Evolutionary conservation across 1,140 invertebrate genomes (phyloP).

Genomic region (Thaumetopoea pityocampa): DNA sequence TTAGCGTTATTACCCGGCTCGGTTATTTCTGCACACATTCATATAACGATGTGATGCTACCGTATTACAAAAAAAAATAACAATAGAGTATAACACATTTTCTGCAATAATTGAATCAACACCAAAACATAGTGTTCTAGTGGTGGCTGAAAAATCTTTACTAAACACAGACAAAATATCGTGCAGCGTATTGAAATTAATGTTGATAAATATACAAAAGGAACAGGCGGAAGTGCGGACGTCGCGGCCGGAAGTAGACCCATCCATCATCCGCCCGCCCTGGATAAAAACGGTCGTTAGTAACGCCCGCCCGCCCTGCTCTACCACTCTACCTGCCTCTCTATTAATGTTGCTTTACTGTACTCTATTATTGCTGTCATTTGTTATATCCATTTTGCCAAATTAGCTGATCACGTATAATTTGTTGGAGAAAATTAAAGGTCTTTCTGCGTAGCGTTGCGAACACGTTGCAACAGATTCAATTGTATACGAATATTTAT

Average conservation of each 20-base stretch:
- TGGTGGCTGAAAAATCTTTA: slow-evolving; percentile 6
- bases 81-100: too few species aligned
- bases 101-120: too few species aligned
- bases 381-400: slow-evolving; percentile 73
- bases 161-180: slow-evolving; percentile 26
- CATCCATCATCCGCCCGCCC: slow-evolving; percentile 69
- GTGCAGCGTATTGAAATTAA: slow-evolving; percentile 62
- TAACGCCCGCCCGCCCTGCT: slow-evolving; percentile 29
- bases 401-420: slow-evolving; percentile 62
- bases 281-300: slow-evolving; percentile 73
- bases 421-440: slow-evolving; percentile 15
- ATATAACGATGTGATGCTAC: too few species aligned
- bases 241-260: slow-evolving; percentile 55
- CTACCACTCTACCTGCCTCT: slow-evolving; percentile 61
- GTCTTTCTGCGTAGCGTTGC: slow-evolving; percentile 7
- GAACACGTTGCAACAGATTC: too few species aligned
- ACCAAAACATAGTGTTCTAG: neutral
- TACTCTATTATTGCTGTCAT: slow-evolving; percentile 71
- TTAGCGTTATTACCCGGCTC: slow-evolving; percentile 25
- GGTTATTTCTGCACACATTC: slow-evolving; percentile 10
- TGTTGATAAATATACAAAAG: slow-evolving; percentile 66
- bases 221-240: slow-evolving; percentile 43
- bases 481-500: too few species aligned
- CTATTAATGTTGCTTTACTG: slow-evolving; percentile 71
- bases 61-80: too few species aligned